Base-by-base conservation (phyloP, 1,140 invertebrate genomes). In the Drosophila sp. region DNA sequence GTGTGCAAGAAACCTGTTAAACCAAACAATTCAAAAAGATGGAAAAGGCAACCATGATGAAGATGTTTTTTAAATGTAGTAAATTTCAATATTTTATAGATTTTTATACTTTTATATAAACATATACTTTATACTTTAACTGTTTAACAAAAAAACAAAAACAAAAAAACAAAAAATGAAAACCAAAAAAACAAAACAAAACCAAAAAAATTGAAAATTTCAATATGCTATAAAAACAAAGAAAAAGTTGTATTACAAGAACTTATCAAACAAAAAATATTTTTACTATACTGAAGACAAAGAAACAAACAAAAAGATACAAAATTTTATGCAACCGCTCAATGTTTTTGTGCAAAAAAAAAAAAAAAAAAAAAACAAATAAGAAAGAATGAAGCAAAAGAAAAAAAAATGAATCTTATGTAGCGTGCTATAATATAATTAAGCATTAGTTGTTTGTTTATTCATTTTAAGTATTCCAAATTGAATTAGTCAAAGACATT, bases 41-140 rank as follows among this genome's bases (percentile, higher is more conserved):
- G 72, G 32, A 74, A 64, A 64, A 54, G 73, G 68, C 57, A 70
- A 70, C 56, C 54, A 70, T 81, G 70, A 80, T 58, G 78, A 76
- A 78, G 74, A 85, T 80, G 67, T 75, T 75, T 76, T 87, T 87
- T 84, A 84, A 87, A 84, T 89, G 84, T 87, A 87, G 84, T 87
- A 55, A 87, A 87, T 84, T 87, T 89, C 75, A 80, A 87, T 87
- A 89, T 87, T 87, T 87, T 87, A 87, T 87, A 87, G 84, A 87
- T 87, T 87, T 87, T 87, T 87, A 87, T 87, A 87, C 84, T 87
- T 87, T 87, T 87, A 87, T 86, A 86, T 86, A 87, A 79, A 87
- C 60, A 87, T 84, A 75, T 87, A 89, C 83, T 87, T 87, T 87
- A 89, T 87, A 87, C 84, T 89, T 87, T 87, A 84, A 83, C 84